These are phyloP conservation scores for Pomacea canaliculata DNA, from an alignment of 2,888 invertebrate species.

Conservation along the genomic window DNA sequence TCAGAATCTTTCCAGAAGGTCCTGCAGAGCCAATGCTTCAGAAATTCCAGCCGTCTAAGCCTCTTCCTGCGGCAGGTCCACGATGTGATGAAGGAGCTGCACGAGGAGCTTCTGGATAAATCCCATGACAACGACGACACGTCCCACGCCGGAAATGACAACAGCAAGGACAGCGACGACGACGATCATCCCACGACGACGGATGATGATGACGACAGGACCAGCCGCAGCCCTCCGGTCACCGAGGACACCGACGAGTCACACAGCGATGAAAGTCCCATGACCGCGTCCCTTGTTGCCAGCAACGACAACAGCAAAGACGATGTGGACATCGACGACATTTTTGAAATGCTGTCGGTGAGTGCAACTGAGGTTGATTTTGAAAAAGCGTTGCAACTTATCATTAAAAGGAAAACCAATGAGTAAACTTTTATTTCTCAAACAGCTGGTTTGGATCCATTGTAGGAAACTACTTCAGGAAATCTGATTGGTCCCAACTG, in stretches of 20 bases:
- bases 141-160: not conserved
- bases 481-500: too few relatives aligned
- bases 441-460: too few relatives aligned
- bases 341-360: slow-evolving; percentile 29
- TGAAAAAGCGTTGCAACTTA: not conserved
- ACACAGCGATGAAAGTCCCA: not conserved
- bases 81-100: slow-evolving; percentile 17
- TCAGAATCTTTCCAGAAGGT: slow-evolving; percentile 3
- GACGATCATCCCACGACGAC: not conserved
- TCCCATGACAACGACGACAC: not conserved
- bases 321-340: slow-evolving; percentile 25
- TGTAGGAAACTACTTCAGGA: too few relatives aligned
- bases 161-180: not conserved
- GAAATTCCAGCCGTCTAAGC: slow-evolving; percentile 10
- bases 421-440: too few relatives aligned
- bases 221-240: not conserved
- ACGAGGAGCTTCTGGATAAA: slow-evolving; percentile 19
- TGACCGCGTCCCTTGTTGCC: not conserved
- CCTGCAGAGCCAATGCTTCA: slow-evolving; percentile 19
- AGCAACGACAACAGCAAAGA: not conserved
- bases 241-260: slow-evolving; percentile 2
- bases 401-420: not conserved
- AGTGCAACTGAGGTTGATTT: not conserved
- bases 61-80: slow-evolving; percentile 21
- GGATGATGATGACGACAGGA: not conserved